Evolutionary conservation across 2,797 vertebrate genomes (phyloP), one percentile per base, ranked within the genome.

Genomic region (Tarsius wallacei): DNA sequence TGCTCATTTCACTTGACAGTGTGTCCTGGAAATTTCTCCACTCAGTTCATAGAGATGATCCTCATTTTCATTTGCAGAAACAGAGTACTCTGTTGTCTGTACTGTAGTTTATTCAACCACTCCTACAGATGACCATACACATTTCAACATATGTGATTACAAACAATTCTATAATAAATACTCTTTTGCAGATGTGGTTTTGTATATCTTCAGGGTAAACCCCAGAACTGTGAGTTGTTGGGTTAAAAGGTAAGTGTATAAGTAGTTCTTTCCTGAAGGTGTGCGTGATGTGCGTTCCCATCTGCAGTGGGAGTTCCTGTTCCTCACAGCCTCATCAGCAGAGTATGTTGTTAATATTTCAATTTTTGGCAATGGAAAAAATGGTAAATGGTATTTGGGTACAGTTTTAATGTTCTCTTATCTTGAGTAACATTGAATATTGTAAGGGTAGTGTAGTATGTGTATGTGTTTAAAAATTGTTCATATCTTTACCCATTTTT

Each of bases 1-100:
- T 26, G 47, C n/a, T 93, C 87, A 70, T 88, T 95, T 95, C 11
- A 33, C 71, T 81, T 93, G 73, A 85, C 26, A 78, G 0, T 84
- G 42, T 53, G 13, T 64, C 33, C 68, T 84, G 57, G 49, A 80
- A 59, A 42, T 36, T 71, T 24, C 24, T 64, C 36, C 19, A 31
- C 28, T 82, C 77, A 21, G 9, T 96, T 77, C 64, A 57, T 19
- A 42, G 24, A 83, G 42, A 42, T 53, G 26, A 7, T 63, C 12
- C 68, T 88, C 33, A 89, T 82, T 86, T 53, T 53, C 87, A 66
- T 63, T 73, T 59, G 84, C 5, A 63, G 55, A 76, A 66, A 11
- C 19, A 51, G 66, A 51, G 17, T 73, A 76, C 61, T 81, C 7
- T 7, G 22, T 82, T 81, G 42, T 91, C 42, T 61, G 31, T 63